Evolutionary conservation across 2,113 vertebrate species (phyloP).

Genomic region (Oryzias woworae): DNA sequence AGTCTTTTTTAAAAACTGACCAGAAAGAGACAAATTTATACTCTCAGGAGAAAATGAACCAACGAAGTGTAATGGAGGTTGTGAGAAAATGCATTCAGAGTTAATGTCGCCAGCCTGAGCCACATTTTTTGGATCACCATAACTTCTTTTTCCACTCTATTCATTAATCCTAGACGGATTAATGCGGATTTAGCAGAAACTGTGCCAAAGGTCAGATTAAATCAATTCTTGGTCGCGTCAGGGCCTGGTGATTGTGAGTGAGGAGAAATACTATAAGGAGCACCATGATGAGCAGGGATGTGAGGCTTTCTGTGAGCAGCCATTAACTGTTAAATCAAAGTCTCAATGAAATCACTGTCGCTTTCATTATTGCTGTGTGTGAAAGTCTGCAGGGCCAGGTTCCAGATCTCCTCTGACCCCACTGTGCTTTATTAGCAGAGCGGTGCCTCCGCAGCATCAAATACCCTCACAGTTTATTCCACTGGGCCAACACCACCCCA

Average conservation of each 20-base stretch:
- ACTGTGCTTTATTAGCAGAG: slow-evolving; percentile 40
- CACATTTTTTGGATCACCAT: slow-evolving; percentile 30
- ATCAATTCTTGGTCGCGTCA: slow-evolving; percentile 61
- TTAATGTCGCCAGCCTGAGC: slow-evolving; percentile 21
- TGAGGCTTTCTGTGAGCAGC: slow-evolving; percentile 67
- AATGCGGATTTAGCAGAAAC: slow-evolving; percentile 64
- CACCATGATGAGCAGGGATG: slow-evolving; percentile 39
- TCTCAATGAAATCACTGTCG: slow-evolving; percentile 69
- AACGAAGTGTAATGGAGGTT: slow-evolving; percentile 4
- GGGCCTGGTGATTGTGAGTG: slow-evolving; percentile 16
- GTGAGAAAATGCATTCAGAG: slow-evolving; percentile 12
- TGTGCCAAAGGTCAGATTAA: slow-evolving; percentile 69
- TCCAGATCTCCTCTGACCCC: slow-evolving; percentile 46
- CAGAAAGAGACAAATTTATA: slow-evolving; percentile 28
- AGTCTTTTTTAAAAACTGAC: slow-evolving; percentile 26
- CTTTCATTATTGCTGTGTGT: slow-evolving; percentile 61
- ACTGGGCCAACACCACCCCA: slow-evolving; percentile 44
- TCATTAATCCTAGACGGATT: slow-evolving; percentile 59
- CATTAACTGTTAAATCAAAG: slow-evolving; percentile 74
- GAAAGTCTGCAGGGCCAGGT: slow-evolving; percentile 49
- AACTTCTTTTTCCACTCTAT: slow-evolving; percentile 46
- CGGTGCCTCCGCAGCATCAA: slow-evolving; percentile 14
- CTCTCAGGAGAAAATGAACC: slow-evolving; percentile 17
- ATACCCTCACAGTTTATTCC: slow-evolving; percentile 24
- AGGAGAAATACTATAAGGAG: slow-evolving; percentile 53